Evolutionary conservation across 92 coral and sea anemone genomes (phyloP), one percentile per base, ranked within the genome.

Genomic region (Nematostella vectensis): DNA sequence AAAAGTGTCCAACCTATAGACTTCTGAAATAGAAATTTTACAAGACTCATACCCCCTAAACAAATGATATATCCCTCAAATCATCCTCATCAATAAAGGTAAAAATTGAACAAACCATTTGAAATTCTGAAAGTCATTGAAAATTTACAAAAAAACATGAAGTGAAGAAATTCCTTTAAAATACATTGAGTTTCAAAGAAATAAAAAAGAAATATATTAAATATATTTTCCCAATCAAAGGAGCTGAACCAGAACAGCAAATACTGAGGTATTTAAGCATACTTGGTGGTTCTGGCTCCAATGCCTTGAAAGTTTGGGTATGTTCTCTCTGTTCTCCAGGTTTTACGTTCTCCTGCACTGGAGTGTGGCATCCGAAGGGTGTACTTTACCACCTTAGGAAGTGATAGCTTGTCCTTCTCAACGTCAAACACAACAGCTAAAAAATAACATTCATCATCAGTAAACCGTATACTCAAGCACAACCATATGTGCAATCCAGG

Each of bases 371-470:
- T 59, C 9, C 98, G 75, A 31, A 91, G 75, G 31, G 81, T 73
- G 70, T 91, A 91, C 54, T 85, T 91, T 37, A 91, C 74, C n/a
- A 68, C 53, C 38, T 64, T 78, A 16, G 98, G 98, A 17, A 91
- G 70, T 29, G 58, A 44, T n/a, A n/a, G n/a, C 47, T 56, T 65
- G 3, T 56, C 76, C 48, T 50, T 51, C 19, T 58, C 63, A 39
- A 76, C 58, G 49, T 68, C 77, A 72, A 91, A 91, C 10, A 68
- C 87, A 64, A 91, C 50, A 30, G 85, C 98, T 91, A 57, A 11
- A 44, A 68, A 30, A 58, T 27, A 31, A 65, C 19, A 45, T 44
- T n/a, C n/a, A n/a, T n/a, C n/a, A n/a, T n/a, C n/a, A n/a, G n/a
- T n/a, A n/a, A n/a, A n/a, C n/a, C n/a, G n/a, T n/a, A n/a, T n/a